Evolutionary conservation across 2,797 vertebrate genomes (phyloP).

Genomic region (Oreortyx pictus): DNA sequence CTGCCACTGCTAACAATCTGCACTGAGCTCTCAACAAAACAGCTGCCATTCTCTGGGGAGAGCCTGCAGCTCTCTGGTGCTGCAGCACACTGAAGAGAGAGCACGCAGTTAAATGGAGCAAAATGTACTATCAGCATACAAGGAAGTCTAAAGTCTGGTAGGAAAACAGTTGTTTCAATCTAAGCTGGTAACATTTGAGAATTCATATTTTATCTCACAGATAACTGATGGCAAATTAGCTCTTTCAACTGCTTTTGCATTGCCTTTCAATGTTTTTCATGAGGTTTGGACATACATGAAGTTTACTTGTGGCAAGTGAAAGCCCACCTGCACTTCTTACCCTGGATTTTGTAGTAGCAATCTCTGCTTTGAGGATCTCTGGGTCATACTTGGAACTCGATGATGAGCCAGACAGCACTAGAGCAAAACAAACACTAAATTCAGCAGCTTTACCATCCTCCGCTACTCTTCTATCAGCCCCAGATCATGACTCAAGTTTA

Average conservation of each 20-base stretch:
- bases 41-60: conserved; percentile 41
- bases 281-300: background rate
- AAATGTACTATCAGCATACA: background rate
- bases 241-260: background rate
- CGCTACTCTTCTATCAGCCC: background rate
- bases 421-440: conserved; percentile 21
- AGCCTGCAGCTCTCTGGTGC: background rate
- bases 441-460: conserved; percentile 6
- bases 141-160: background rate
- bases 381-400: conserved; percentile 98
- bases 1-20: background rate
- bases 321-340: conserved; percentile 77
- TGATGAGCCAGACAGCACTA: conserved; percentile 95
- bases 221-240: background rate
- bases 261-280: background rate
- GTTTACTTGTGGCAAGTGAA: background rate
- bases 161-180: background rate
- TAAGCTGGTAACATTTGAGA: accelerated
- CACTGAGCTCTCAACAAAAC: background rate
- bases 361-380: conserved; percentile 97
- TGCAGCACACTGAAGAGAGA: background rate
- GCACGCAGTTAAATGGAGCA: background rate
- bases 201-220: background rate
- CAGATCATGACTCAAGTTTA: background rate
- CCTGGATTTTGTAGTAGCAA: conserved; percentile 95